A percentile compares a stretch with the other conserved stretches of the same genome.
These are phyloP conservation scores for Melanotaenia trifasciata DNA, from an alignment of 2,797 vertebrate genomes.

Conservation along the genomic window DNA sequence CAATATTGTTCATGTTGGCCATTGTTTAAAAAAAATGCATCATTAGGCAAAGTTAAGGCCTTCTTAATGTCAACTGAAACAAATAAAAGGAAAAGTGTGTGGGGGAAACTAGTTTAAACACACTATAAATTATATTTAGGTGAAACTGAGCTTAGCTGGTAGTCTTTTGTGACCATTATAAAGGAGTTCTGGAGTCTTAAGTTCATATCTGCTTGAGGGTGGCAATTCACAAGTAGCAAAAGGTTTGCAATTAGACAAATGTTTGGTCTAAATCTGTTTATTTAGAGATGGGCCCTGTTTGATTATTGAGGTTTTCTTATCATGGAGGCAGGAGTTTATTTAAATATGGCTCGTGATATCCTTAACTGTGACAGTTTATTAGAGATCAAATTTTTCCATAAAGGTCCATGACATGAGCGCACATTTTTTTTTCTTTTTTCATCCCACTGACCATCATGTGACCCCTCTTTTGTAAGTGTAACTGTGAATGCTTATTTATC, in stretches of 20 bases:
- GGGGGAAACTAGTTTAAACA: not conserved
- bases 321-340: conserved; percentile 9
- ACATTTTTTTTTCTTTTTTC: not conserved
- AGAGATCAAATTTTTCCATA: not conserved
- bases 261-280: conserved; percentile 35
- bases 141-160: not conserved
- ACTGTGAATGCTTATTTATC: conserved; percentile 1
- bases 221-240: not conserved
- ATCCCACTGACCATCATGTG: conserved; percentile 6
- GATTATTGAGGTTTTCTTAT: conserved; percentile 18
- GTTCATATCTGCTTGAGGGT: not conserved
- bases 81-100: not conserved
- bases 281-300: conserved; percentile 8
- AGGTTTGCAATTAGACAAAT: conserved; percentile 50
- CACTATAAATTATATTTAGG: not conserved
- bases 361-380: not conserved
- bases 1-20: too few relatives aligned
- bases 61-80: not conserved
- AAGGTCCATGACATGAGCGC: not conserved
- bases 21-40: too few relatives aligned
- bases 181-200: not conserved
- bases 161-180: not conserved
- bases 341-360: conserved; percentile 8
- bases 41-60: not conserved
- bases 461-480: not conserved